Evolutionary conservation across 2,888 invertebrate genomes (phyloP).

Genomic region (Neelides folsomi): DNA sequence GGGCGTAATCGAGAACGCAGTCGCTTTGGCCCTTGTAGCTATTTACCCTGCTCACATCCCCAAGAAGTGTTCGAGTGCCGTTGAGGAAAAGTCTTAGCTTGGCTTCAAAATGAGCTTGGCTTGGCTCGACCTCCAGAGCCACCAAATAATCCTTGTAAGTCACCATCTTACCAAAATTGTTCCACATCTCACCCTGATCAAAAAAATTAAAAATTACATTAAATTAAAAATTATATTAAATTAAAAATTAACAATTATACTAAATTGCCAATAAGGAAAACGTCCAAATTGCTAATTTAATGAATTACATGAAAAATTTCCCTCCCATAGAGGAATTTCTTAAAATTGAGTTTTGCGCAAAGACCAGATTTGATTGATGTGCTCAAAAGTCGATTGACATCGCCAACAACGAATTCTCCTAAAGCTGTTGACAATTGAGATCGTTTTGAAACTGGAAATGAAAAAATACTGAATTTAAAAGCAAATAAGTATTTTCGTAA

Average conservation of each 20-base stretch:
- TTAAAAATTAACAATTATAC: too few species aligned
- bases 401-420: slow-evolving; percentile 19
- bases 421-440: slow-evolving; percentile 13
- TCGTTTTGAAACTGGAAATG: background rate
- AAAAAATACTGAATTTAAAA: too few species aligned
- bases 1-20: slow-evolving; percentile 19
- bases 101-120: slow-evolving; percentile 27
- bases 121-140: slow-evolving; percentile 21
- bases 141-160: slow-evolving; percentile 24
- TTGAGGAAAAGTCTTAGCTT: slow-evolving; percentile 22
- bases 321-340: slow-evolving; percentile 26
- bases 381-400: slow-evolving; percentile 19
- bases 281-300: too few species aligned
- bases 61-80: slow-evolving; percentile 17
- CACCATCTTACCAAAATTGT: slow-evolving; percentile 23
- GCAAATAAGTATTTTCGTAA: too few species aligned
- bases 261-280: too few species aligned
- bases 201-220: too few species aligned
- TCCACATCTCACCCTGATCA: slow-evolving; percentile 26
- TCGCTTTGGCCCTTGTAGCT: slow-evolving; percentile 29
- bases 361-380: slow-evolving; percentile 12
- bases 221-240: too few species aligned
- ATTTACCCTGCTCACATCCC: slow-evolving; percentile 25
- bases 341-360: slow-evolving; percentile 23
- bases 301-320: slow-evolving; percentile 9